Evolutionary conservation across 92 coral and sea anemone species (phyloP), one percentile per base, ranked within the genome.

Genomic region (Phenganax stokvisi): DNA sequence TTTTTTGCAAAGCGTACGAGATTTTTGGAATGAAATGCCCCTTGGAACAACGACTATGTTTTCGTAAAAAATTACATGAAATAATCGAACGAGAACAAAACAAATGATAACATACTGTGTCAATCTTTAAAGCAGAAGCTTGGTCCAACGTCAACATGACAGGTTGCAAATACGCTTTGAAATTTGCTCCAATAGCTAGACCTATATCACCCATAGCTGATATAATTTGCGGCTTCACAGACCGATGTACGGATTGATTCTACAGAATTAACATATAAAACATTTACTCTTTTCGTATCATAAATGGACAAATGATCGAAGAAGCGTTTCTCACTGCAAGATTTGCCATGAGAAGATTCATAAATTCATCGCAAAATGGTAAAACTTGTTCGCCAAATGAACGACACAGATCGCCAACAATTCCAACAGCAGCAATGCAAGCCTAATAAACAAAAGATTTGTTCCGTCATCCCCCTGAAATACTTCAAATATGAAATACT

Each of bases 171-270:
- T 94, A 94, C 7, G 54, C 90, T 44, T 56, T 84, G 77, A 94
- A 94, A 85, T 87, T 75, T 7, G 85, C 83, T 10, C 98, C 98
- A 75, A 89, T 84, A 52, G 98, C 94, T 81, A 94, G 89, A 31
- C 97, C 98, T 55, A 94, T 83, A 74, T 94, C 98, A 56, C 98
- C 98, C 78, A 94, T 88, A 30, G 90, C 97, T 0, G 98, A 94
- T 12, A 94, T 83, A 20, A 94, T 90, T 70, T 91, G 98, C 20
- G 98, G 98, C 71, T 94, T 94, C 53, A 89, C 98, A 29, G 91
- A 89, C 44, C 98, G 87, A 80, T 94, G 98, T 0, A 94, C 98
- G 56, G 71, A 88, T 47, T 87, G 90, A 81, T 94, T 96, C 98
- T 94, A 75, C 20, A 15, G 9, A 30, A 63, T 62, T 51, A 74